These are phyloP conservation scores for Cylloceria caligata DNA, from an alignment of 2,888 invertebrate species.

Conservation along the genomic window DNA sequence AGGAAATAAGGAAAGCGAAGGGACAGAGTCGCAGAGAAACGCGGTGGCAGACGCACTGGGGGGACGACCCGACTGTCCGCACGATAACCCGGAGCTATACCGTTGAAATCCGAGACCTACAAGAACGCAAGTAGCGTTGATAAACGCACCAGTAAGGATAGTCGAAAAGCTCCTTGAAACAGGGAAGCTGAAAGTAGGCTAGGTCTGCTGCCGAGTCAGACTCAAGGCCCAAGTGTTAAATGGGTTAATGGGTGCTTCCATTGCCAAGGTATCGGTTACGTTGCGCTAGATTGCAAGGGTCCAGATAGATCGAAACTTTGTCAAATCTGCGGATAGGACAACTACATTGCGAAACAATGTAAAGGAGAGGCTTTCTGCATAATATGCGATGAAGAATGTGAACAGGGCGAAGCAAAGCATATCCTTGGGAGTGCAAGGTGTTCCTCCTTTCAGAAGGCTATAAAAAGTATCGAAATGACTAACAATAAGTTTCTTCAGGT, in stretches of 20 bases:
- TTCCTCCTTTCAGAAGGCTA: too few species aligned
- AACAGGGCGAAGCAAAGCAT: constrained; percentile 18
- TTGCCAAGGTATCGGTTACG: too few species aligned
- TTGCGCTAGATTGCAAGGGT: too few species aligned
- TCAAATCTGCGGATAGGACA: too few species aligned
- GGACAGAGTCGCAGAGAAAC: background rate
- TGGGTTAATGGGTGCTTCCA: too few species aligned
- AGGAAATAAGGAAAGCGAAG: constrained; percentile 27
- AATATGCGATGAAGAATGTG: too few species aligned
- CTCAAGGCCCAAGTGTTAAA: constrained; percentile 40
- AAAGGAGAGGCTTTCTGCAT: constrained; percentile 41
- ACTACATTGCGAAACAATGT: constrained; percentile 25
- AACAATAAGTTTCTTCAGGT: constrained; percentile 61
- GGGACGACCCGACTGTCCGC: constrained; percentile 14
- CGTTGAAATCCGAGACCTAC: constrained; percentile 43
- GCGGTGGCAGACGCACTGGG: constrained; percentile 22
- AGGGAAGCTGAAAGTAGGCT: constrained; percentile 51
- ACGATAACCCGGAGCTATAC: constrained; percentile 14
- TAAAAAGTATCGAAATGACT: constrained; percentile 35
- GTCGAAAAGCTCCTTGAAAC: too few species aligned
- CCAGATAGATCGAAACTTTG: constrained; percentile 41
- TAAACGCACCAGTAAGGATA: background rate
- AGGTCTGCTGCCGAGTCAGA: constrained; percentile 64
- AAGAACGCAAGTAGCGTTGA: constrained; percentile 22
- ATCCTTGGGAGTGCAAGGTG: constrained; percentile 41